Percentiles rank a stretch among this genome's conserved stretches.
These are phyloP conservation scores for Ophioderma brevispina DNA, from an alignment of 35 echinoderm and acorn worm genomes.

Conservation along the genomic window DNA sequence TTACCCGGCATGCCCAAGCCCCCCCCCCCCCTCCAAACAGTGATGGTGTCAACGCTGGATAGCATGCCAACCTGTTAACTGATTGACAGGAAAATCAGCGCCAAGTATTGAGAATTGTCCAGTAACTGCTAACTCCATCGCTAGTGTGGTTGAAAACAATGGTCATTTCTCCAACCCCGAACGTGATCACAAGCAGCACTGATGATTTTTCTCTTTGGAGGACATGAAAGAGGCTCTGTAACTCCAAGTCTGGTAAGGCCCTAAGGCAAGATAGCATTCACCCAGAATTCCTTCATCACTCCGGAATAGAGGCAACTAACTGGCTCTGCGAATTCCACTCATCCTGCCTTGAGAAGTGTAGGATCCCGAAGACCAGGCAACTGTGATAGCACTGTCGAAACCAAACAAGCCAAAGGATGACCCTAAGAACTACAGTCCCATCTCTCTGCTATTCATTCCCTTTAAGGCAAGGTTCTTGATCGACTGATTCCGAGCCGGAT, in stretches of 20 bases:
- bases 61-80: too few species aligned
- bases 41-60: too few species aligned
- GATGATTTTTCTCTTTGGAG: too few species aligned
- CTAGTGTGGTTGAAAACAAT: too few species aligned
- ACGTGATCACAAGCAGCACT: too few species aligned
- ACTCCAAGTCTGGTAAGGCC: slow-evolving; percentile 41
- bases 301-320: neutral
- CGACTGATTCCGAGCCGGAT: slow-evolving; percentile 19
- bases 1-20: too few species aligned
- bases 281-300: slow-evolving; percentile 39
- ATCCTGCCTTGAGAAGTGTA: neutral
- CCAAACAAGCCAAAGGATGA: slow-evolving; percentile 47
- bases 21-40: too few species aligned
- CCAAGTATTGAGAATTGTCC: too few species aligned
- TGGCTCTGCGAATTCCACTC: slow-evolving; percentile 20
- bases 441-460: slow-evolving; percentile 35
- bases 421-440: slow-evolving; percentile 48
- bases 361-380: slow-evolving; percentile 41
- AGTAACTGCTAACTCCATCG: too few species aligned
- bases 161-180: too few species aligned
- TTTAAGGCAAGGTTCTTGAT: slow-evolving; percentile 38
- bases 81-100: too few species aligned
- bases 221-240: too few species aligned
- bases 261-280: slow-evolving; percentile 43
- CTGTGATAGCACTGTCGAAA: slow-evolving; percentile 29